Evolutionary conservation across 2,888 invertebrate genomes (phyloP).

Genomic region (Caenorhabditis plicata): DNA sequence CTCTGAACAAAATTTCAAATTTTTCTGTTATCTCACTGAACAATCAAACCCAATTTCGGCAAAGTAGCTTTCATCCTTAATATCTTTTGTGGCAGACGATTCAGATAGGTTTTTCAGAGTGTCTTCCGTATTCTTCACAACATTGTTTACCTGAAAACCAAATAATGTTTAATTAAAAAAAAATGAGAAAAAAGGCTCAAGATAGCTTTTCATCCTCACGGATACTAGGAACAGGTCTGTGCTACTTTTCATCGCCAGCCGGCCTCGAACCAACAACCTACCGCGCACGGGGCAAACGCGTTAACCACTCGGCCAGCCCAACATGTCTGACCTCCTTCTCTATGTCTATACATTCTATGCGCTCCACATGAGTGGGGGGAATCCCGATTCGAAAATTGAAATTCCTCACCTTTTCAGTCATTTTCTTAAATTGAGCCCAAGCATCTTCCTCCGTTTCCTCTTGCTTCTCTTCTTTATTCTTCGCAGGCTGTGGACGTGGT

Average conservation of each 20-base stretch:
- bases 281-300: background rate
- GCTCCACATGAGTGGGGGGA: background rate
- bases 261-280: slow-evolving; percentile 6
- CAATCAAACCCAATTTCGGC: slow-evolving; percentile 36
- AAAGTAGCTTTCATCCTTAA: slow-evolving; percentile 61
- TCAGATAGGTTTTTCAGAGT: slow-evolving; percentile 53
- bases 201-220: slow-evolving; percentile 31
- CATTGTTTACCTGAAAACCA: slow-evolving; percentile 35
- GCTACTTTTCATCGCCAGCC: slow-evolving; percentile 29
- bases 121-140: slow-evolving; percentile 54
- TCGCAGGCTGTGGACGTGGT: slow-evolving; percentile 35
- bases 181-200: slow-evolving; percentile 28
- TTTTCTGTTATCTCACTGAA: background rate
- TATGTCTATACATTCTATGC: background rate
- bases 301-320: slow-evolving; percentile 20
- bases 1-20: slow-evolving; percentile 22
- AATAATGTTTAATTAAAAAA: slow-evolving; percentile 2
- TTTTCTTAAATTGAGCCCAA: slow-evolving; percentile 62
- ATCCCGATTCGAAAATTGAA: background rate
- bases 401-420: slow-evolving; percentile 57
- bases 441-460: slow-evolving; percentile 61
- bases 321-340: background rate
- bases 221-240: slow-evolving; percentile 38
- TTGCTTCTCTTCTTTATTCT: slow-evolving; percentile 21
- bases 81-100: slow-evolving; percentile 55